A percentile compares a stretch with the other conserved stretches of the same genome.
Conservation (phyloP, 1,140 invertebrate genomes). For the Drosophila nasuta region DNA sequence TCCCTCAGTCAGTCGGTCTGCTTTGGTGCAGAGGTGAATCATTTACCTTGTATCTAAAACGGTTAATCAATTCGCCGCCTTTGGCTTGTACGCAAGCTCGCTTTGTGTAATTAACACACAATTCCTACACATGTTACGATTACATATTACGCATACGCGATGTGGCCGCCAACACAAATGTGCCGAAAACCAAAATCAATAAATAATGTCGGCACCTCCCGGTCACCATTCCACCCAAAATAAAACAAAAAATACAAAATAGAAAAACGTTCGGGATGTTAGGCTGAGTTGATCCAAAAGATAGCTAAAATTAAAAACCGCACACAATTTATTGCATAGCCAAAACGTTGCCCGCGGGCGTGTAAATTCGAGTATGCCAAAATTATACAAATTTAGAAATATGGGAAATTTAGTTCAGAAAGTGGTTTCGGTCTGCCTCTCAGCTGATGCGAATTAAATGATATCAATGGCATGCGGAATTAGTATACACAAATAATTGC, state of each 20-base stretch:
- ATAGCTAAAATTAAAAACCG: conserved; percentile 70
- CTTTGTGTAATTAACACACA: conserved; percentile 42
- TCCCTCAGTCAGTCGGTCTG: background rate
- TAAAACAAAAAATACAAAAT: conserved; percentile 41
- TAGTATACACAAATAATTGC: background rate
- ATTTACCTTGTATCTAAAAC: background rate
- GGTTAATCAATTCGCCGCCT: conserved; percentile 58
- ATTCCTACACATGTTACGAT: conserved; percentile 24
- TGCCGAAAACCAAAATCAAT: conserved; percentile 62
- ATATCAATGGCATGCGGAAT: background rate
- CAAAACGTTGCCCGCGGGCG: conserved; percentile 48
- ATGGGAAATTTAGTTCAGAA: conserved; percentile 23
- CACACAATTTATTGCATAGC: conserved; percentile 61
- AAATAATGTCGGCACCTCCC: conserved; percentile 32
- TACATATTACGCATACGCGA: conserved; percentile 33
- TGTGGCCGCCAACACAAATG: conserved; percentile 34
- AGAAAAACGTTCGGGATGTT: conserved; percentile 34
- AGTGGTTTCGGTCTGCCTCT: conserved; percentile 13
- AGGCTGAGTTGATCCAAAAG: conserved; percentile 63
- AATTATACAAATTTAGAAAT: conserved; percentile 30
- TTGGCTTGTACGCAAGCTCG: conserved; percentile 7
- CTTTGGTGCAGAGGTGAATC: background rate
- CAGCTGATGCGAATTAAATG: background rate
- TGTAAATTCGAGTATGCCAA: conserved; percentile 40
- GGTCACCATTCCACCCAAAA: background rate